phyloP scores from a whole-genome alignment of 2,113 vertebrate genomes.

The Recurvirostra avosetta region DNA sequence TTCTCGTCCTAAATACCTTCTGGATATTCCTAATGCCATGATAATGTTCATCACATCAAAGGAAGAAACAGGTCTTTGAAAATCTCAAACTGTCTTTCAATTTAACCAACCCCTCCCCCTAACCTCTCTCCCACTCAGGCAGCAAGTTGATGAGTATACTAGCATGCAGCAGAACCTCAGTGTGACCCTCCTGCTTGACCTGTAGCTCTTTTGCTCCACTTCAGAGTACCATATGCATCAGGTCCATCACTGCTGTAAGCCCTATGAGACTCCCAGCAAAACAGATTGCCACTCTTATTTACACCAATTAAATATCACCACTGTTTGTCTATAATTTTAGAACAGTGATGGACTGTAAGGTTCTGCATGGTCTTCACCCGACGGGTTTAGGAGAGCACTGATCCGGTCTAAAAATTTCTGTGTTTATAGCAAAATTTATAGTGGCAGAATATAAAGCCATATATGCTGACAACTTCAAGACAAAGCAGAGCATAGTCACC shows the following conservation, averaged over 20 bases:
- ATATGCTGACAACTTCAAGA: background rate
- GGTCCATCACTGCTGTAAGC: background rate
- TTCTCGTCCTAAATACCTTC: background rate
- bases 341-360: background rate
- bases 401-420: background rate
- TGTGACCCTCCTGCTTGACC: background rate
- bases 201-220: background rate
- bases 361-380: background rate
- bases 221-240: background rate
- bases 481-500: background rate
- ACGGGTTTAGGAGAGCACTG: background rate
- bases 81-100: background rate
- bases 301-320: background rate
- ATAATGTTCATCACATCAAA: background rate
- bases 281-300: background rate
- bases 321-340: background rate
- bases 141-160: too few species aligned
- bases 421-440: background rate
- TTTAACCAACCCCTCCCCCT: background rate
- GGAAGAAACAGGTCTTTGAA: background rate
- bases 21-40: background rate
- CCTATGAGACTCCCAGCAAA: background rate
- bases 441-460: background rate
- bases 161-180: background rate
- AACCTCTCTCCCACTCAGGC: background rate